Evolutionary conservation across 2,888 invertebrate species (phyloP).

Genomic region (Druceiella hillmani): DNA sequence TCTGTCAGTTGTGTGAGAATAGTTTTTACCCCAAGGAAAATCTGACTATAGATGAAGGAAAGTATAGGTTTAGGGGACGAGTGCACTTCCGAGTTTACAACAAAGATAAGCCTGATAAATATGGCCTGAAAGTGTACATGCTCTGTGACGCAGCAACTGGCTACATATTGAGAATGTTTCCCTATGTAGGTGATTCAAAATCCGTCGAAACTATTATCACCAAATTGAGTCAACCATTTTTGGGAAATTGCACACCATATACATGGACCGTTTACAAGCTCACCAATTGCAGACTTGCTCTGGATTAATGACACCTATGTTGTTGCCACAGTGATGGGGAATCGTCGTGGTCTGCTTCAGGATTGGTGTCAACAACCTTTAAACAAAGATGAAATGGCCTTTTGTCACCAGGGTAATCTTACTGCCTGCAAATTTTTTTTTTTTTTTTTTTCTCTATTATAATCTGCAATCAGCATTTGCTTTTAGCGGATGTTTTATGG

Average conservation of each 20-base stretch:
- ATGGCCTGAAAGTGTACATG: constrained; percentile 21
- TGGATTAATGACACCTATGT: constrained; percentile 12
- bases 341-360: constrained; percentile 17
- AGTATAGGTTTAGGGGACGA: constrained; percentile 20
- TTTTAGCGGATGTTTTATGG: too few species aligned
- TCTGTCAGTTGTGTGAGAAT: constrained; percentile 15
- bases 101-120: constrained; percentile 22
- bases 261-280: constrained; percentile 13
- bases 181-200: constrained; percentile 12
- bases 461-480: too few species aligned
- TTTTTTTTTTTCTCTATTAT: too few species aligned
- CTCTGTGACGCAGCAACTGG: constrained; percentile 20
- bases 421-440: too few species aligned
- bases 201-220: constrained; percentile 12
- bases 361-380: constrained; percentile 15
- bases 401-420: constrained; percentile 19
- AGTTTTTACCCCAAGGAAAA: constrained; percentile 18
- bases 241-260: constrained; percentile 21
- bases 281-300: constrained; percentile 8
- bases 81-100: constrained; percentile 18
- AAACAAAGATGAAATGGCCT: constrained; percentile 14
- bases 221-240: constrained; percentile 13
- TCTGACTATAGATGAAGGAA: constrained; percentile 19
- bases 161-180: constrained; percentile 19
- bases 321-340: constrained; percentile 19